Percentiles rank a stretch among this genome's conserved stretches.
These are phyloP conservation scores for Tragelaphus strepsiceros DNA, from an alignment of 2,113 vertebrate genomes.

Conservation along the genomic window DNA sequence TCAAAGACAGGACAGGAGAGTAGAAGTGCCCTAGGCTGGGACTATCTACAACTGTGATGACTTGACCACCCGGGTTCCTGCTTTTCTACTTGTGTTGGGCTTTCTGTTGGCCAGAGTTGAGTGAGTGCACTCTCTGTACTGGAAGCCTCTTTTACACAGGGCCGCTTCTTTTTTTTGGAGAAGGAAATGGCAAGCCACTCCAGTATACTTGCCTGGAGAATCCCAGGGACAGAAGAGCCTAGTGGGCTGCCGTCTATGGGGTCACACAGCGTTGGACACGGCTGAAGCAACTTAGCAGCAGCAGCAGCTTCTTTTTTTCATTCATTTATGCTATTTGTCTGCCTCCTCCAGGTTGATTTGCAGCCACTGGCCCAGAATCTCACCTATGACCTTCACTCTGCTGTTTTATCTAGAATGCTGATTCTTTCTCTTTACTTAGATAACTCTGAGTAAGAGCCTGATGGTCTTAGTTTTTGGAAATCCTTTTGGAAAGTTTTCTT, in stretches of 20 bases:
- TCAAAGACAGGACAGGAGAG: background rate
- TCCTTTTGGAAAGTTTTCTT: background rate
- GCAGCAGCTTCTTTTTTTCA: background rate
- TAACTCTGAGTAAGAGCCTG: background rate
- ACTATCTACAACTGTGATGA: background rate
- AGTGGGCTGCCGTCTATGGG: no score
- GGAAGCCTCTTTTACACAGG: background rate
- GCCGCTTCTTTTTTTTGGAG: background rate
- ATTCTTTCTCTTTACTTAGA: background rate
- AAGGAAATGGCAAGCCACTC: no score
- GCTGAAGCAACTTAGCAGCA: no score
- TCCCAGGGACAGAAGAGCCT: no score
- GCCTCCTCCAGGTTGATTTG: background rate
- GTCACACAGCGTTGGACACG: no score
- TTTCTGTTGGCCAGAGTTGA: background rate
- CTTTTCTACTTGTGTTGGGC: background rate
- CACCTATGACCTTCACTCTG: background rate
- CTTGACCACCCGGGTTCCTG: background rate
- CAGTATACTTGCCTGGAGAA: no score
- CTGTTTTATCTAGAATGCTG: background rate
- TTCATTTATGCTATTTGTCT: background rate
- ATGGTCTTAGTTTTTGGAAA: background rate
- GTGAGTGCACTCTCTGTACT: rapidly evolving
- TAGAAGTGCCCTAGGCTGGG: background rate
- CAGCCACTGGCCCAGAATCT: background rate